These are phyloP conservation scores for Heterotilapia buettikoferi DNA, from an alignment of 2,113 vertebrate genomes.

Conservation along the genomic window DNA sequence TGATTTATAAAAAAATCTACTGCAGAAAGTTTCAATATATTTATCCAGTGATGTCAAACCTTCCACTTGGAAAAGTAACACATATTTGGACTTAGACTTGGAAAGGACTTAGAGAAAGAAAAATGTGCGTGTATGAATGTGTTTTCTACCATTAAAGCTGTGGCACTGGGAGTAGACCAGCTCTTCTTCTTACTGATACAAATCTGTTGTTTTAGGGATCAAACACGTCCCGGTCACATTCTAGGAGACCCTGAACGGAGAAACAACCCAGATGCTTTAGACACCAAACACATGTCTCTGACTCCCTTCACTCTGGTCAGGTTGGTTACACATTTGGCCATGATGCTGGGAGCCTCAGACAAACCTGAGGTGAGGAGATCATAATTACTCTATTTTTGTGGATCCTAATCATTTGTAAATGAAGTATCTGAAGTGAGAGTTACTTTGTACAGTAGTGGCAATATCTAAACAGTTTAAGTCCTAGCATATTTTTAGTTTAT, in stretches of 20 bases:
- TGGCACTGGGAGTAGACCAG: neutral
- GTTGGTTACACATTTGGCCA: constrained; percentile 76
- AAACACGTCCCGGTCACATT: constrained; percentile 79
- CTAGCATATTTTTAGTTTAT: neutral
- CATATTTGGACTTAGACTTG: neutral
- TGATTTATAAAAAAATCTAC: neutral
- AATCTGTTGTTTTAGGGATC: constrained; percentile 55
- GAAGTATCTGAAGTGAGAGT: neutral
- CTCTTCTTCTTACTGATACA: neutral
- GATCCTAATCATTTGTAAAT: neutral
- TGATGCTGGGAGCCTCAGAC: constrained; percentile 75
- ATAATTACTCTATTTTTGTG: neutral
- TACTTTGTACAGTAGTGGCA: neutral
- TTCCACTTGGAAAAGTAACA: neutral
- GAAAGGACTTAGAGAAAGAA: neutral
- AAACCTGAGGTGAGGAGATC: constrained; percentile 63
- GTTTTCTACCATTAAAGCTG: neutral
- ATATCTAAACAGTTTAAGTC: neutral
- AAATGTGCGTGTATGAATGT: neutral
- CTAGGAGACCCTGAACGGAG: constrained; percentile 59
- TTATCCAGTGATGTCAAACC: neutral
- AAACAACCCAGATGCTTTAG: constrained; percentile 7
- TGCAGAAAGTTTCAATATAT: neutral
- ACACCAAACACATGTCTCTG: constrained; percentile 71
- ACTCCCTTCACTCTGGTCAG: constrained; percentile 69